Conservation (phyloP, 2,113 vertebrate species). For the Aphelocoma coerulescens region DNA sequence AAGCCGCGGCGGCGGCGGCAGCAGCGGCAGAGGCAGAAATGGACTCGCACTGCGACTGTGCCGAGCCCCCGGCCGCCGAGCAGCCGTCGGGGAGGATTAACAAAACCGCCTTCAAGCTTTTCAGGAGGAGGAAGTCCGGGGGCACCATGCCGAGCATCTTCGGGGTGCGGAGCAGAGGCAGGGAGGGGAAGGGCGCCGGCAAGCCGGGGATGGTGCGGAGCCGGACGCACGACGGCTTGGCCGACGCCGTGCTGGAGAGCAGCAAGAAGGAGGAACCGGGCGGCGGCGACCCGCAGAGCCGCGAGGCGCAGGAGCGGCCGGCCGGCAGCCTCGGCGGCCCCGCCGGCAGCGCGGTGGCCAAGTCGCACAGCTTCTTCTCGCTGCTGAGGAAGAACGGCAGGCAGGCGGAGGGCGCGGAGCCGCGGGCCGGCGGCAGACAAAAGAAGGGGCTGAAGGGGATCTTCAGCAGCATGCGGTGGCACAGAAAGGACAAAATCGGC, state of each 20-base stretch:
- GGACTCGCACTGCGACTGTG: constrained; percentile 88
- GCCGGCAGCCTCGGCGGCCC: neutral
- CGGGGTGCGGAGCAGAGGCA: constrained; percentile 82
- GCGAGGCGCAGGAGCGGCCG: neutral
- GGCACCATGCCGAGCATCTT: constrained; percentile 93
- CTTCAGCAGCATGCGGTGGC: constrained; percentile 21
- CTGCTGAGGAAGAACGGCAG: constrained; percentile 1
- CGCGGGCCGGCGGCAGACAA: constrained; percentile 1
- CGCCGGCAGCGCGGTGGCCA: neutral
- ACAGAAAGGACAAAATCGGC: neutral
- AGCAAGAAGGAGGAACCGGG: neutral
- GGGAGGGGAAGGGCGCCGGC: neutral
- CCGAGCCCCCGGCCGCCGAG: constrained; percentile 81
- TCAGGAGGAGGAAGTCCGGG: constrained; percentile 89
- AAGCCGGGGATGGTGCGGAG: constrained; percentile 8
- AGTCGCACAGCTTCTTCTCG: constrained; percentile 14
- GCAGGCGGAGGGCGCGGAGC: neutral
- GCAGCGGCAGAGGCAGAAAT: constrained; percentile 80
- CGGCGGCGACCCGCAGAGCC: neutral
- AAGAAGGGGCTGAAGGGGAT: constrained; percentile 1
- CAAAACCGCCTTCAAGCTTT: constrained; percentile 95
- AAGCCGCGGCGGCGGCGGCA: constrained; percentile 64
- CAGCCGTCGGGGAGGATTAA: constrained; percentile 90
- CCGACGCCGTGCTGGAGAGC: constrained; percentile 11
- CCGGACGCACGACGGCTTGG: constrained; percentile 19